Evolutionary conservation across 2,797 vertebrate genomes (phyloP).

Genomic region (Selene dorsalis): DNA sequence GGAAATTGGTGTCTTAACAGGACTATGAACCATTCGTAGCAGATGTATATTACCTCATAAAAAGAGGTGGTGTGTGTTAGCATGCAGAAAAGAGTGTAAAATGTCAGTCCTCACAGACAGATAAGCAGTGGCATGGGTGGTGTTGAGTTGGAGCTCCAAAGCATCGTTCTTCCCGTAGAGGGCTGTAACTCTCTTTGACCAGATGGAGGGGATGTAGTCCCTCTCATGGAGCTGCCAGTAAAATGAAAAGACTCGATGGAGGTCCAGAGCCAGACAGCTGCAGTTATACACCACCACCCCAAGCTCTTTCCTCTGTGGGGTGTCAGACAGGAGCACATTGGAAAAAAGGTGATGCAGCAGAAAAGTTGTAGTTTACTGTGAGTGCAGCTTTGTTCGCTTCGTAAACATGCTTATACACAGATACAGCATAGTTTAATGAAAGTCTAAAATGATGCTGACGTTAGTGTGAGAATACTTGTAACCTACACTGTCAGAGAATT

Average conservation of each 20-base stretch:
- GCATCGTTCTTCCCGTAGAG: slow-evolving; percentile 87
- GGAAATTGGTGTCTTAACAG: slow-evolving; percentile 14
- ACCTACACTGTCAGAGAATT: neutral
- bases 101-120: slow-evolving; percentile 87
- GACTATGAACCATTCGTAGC: slow-evolving; percentile 19
- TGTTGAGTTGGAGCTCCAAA: slow-evolving; percentile 87
- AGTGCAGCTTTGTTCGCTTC: neutral
- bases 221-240: slow-evolving; percentile 84
- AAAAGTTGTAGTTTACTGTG: slow-evolving; percentile 20
- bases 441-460: neutral
- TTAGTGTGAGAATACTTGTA: neutral
- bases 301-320: slow-evolving; percentile 92
- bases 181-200: slow-evolving; percentile 92
- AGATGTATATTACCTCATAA: neutral
- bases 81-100: slow-evolving; percentile 12
- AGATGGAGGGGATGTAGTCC: slow-evolving; percentile 86
- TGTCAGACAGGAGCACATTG: slow-evolving; percentile 36
- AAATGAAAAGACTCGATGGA: slow-evolving; percentile 86
- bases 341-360: slow-evolving; percentile 51
- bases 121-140: slow-evolving; percentile 87
- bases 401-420: neutral
- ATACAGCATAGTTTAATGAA: neutral
- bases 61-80: neutral
- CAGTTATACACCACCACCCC: slow-evolving; percentile 93
- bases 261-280: slow-evolving; percentile 93